Conservation (phyloP, 2,113 vertebrate species). For the Daubentonia madagascariensis region DNA sequence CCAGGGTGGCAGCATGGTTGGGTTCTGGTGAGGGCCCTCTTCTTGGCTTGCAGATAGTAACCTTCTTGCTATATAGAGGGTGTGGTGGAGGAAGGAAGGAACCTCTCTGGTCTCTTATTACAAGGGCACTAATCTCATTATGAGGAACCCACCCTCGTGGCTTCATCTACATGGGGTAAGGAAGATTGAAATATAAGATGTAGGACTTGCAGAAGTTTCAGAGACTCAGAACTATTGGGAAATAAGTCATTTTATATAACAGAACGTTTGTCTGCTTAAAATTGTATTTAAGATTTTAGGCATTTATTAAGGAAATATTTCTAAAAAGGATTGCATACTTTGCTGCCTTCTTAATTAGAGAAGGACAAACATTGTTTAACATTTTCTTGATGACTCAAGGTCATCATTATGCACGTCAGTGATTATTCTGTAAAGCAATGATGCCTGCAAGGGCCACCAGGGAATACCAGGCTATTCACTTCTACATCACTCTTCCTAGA, state of each 20-base stretch:
- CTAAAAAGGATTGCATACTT: slow-evolving; percentile 31
- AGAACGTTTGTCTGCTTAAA: not conserved
- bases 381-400: slow-evolving; percentile 32
- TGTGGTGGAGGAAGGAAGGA: not conserved
- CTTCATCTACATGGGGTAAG: not conserved
- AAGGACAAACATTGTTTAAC: slow-evolving; percentile 25
- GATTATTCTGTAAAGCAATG: slow-evolving; percentile 20
- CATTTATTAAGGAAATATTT: slow-evolving; percentile 45
- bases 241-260: slow-evolving; percentile 22
- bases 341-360: slow-evolving; percentile 36
- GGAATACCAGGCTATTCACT: not conserved
- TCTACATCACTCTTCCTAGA: not conserved
- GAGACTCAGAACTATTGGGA: not conserved
- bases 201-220: not conserved
- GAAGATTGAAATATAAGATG: not conserved
- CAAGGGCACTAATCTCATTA: not conserved
- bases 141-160: not conserved
- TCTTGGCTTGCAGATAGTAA: not conserved
- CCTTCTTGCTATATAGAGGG: not conserved
- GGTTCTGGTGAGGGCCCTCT: not conserved
- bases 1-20: not conserved
- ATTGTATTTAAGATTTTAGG: slow-evolving; percentile 26
- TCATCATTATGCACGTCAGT: not conserved
- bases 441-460: not conserved
- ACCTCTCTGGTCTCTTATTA: not conserved